Conservation (phyloP, 2,797 vertebrate genomes). For the Leptodactylus fallax region DNA sequence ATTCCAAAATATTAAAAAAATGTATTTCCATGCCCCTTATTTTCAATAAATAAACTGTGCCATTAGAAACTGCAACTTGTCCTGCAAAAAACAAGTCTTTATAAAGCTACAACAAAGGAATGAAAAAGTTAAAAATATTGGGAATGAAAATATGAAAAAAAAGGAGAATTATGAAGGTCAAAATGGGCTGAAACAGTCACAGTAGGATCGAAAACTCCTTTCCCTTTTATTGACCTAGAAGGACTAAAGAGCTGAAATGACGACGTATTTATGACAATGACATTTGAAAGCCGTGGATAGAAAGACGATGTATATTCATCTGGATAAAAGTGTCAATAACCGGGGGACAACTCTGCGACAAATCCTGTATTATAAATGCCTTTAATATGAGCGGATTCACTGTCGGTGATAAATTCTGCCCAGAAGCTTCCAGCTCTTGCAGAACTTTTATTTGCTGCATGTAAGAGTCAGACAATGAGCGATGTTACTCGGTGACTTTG, state of each 20-base stretch:
- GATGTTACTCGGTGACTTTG: constrained; percentile 8
- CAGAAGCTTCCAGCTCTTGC: not conserved
- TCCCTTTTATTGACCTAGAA: not conserved
- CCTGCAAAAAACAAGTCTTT: too few species aligned
- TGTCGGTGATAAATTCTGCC: not conserved
- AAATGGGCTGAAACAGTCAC: too few species aligned
- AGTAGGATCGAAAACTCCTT: too few species aligned
- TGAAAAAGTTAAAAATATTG: too few species aligned
- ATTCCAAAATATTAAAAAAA: too few species aligned
- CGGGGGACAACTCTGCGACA: not conserved
- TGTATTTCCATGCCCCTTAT: too few species aligned
- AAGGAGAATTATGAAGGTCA: too few species aligned
- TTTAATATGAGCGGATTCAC: constrained; percentile 1
- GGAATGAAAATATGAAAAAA: too few species aligned
- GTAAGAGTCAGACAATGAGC: not conserved
- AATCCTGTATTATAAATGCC: not conserved
- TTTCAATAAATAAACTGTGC: too few species aligned
- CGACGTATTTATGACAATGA: not conserved
- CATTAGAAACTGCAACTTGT: too few species aligned
- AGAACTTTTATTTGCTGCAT: not conserved
- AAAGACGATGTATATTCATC: not conserved
- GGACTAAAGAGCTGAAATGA: not conserved
- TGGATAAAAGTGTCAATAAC: constrained; percentile 14
- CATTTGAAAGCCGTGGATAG: not conserved
- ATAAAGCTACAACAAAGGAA: too few species aligned